phyloP scores from a whole-genome alignment of 2,113 vertebrate genomes.

The Corythornis vintsioides region DNA sequence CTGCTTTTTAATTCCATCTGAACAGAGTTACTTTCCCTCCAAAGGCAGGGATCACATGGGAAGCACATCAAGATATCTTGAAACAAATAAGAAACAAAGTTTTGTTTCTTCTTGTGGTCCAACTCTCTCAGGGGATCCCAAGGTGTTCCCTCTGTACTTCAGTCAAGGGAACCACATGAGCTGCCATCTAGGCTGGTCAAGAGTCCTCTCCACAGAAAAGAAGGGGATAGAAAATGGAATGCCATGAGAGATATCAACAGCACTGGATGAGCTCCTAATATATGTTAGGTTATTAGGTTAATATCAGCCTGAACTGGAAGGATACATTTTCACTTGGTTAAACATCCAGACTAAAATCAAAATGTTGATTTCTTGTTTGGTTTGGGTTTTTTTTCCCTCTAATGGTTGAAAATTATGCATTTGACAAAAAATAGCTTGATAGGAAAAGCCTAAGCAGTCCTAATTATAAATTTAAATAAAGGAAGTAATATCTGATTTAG shows the following conservation, averaged over 20 bases:
- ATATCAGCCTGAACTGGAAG: neutral
- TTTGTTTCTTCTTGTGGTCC: accelerated
- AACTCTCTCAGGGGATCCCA: neutral
- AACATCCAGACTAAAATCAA: neutral
- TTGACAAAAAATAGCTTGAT: neutral
- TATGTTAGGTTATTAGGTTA: neutral
- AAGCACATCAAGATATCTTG: neutral
- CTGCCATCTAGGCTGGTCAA: neutral
- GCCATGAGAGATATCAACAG: neutral
- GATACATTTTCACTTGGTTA: neutral
- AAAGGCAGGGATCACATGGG: neutral
- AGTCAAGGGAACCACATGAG: neutral
- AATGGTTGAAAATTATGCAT: neutral
- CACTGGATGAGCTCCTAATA: neutral
- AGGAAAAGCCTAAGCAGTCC: neutral
- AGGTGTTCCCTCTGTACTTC: neutral
- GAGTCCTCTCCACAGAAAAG: neutral
- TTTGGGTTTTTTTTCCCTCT: neutral
- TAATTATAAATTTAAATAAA: neutral
- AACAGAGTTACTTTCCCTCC: neutral
- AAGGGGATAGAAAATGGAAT: neutral
- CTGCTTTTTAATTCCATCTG: neutral
- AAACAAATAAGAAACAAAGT: no score
- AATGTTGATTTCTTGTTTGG: neutral
- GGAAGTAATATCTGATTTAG: neutral